These are phyloP conservation scores for Eristalinus aeneus DNA, from an alignment of 2,888 invertebrate genomes.

Conservation along the genomic window DNA sequence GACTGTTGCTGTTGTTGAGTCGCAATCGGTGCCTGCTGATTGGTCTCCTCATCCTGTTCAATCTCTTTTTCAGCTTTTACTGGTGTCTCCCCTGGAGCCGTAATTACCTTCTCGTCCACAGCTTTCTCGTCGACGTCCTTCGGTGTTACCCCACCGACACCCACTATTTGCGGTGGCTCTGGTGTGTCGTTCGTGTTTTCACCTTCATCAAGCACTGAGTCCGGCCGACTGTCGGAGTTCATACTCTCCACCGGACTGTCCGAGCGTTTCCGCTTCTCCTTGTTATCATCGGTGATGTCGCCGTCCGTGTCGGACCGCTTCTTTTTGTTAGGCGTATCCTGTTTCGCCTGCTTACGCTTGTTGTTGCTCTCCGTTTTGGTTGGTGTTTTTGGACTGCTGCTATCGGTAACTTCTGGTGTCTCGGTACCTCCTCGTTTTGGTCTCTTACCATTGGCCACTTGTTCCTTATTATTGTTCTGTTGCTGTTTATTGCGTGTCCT, in stretches of 20 bases:
- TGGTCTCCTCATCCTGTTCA: slow-evolving; percentile 78
- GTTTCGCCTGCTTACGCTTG: slow-evolving; percentile 77
- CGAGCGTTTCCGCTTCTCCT: slow-evolving; percentile 82
- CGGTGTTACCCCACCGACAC: slow-evolving; percentile 68
- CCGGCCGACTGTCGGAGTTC: slow-evolving; percentile 88
- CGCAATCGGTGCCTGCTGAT: slow-evolving; percentile 78
- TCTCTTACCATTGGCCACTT: slow-evolving; percentile 81
- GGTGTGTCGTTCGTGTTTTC: slow-evolving; percentile 81
- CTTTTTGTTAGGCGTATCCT: slow-evolving; percentile 83
- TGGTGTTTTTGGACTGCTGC: slow-evolving; percentile 81
- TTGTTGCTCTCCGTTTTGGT: slow-evolving; percentile 78
- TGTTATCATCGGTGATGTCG: slow-evolving; percentile 79
- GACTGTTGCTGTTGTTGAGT: slow-evolving; percentile 60
- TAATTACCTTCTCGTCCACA: slow-evolving; percentile 46
- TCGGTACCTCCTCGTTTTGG: slow-evolving; percentile 85
- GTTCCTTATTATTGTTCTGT: slow-evolving; percentile 84
- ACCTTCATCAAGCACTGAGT: slow-evolving; percentile 87
- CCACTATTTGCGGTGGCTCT: slow-evolving; percentile 78
- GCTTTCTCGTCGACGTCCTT: slow-evolving; percentile 80
- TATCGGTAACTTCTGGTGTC: slow-evolving; percentile 81
- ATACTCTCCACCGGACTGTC: slow-evolving; percentile 91
- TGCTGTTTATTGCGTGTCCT: slow-evolving; percentile 91
- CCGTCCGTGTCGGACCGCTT: slow-evolving; percentile 82
- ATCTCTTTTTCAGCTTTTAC: slow-evolving; percentile 71
- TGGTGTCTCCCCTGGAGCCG: slow-evolving; percentile 67